Conservation (phyloP, 1,140 invertebrate species). For the Brachionus paranguensis region DNA sequence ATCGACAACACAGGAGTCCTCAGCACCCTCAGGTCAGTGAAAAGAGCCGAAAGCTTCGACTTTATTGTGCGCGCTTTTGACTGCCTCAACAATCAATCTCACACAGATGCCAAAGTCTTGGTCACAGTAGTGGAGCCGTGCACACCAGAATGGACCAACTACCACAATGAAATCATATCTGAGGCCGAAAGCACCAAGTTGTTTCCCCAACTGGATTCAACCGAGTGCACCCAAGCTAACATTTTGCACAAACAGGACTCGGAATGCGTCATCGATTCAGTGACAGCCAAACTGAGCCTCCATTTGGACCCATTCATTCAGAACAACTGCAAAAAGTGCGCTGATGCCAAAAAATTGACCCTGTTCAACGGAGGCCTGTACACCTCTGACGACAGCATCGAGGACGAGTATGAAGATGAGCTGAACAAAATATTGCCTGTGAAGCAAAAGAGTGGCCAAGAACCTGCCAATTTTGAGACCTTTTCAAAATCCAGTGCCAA, state of each 20-base stretch:
- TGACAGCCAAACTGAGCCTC: not conserved
- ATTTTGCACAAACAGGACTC: not conserved
- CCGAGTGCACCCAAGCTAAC: not conserved
- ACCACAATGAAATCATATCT: not conserved
- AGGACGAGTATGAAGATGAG: not conserved
- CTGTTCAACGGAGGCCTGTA: not conserved
- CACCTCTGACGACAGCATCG: not conserved
- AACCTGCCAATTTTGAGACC: not conserved
- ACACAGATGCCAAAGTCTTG: not conserved
- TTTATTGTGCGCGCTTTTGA: constrained; percentile 8
- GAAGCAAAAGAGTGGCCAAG: not conserved
- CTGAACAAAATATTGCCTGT: not conserved
- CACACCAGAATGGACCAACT: constrained; percentile 17
- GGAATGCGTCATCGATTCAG: not conserved
- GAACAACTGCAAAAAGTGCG: not conserved
- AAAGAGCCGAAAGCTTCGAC: not conserved
- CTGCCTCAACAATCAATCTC: not conserved
- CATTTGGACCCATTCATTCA: not conserved
- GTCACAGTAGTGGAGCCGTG: not conserved
- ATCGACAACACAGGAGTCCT: not conserved
- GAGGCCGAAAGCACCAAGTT: not conserved
- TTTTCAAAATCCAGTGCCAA: not conserved
- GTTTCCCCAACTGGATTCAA: not conserved
- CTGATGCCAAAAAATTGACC: not conserved
- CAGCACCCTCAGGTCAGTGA: not conserved